A percentile compares a stretch with the other conserved stretches of the same genome.
Evolutionary conservation across 23 tunicate genomes (phyloP).

Genomic region (Botrylloides violaceus): DNA sequence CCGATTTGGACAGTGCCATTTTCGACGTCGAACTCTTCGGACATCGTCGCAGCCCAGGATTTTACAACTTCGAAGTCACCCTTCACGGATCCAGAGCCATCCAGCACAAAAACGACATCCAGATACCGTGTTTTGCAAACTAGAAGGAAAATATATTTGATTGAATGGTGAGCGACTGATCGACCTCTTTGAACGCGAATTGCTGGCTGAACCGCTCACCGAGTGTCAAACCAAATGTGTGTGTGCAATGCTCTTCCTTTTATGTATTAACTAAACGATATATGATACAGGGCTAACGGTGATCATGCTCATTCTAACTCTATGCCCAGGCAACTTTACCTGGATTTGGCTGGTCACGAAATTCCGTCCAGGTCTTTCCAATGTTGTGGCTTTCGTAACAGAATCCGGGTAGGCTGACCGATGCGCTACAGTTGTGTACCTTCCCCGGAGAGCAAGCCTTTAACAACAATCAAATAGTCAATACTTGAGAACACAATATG

Average conservation of each 20-base stretch:
- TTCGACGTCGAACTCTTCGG: conserved; percentile 9
- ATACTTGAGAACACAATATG: too few relatives aligned
- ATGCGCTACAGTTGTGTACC: conserved; percentile 1
- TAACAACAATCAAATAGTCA: too few relatives aligned
- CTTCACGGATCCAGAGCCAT: conserved; percentile 21
- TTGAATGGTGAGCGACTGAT: too few relatives aligned
- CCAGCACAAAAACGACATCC: conserved; percentile 17
- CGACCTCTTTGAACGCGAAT: too few relatives aligned
- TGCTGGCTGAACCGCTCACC: too few relatives aligned
- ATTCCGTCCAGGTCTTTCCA: conserved; percentile 15
- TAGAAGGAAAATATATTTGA: too few relatives aligned
- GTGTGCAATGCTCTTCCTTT: too few relatives aligned
- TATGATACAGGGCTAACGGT: too few relatives aligned
- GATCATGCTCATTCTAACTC: too few relatives aligned
- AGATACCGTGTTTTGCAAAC: conserved; percentile 5
- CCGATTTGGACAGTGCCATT: conserved; percentile 2
- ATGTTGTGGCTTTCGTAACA: conserved; percentile 15
- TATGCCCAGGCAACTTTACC: neutral
- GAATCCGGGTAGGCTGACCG: conserved; percentile 6
- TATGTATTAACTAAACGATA: too few relatives aligned
- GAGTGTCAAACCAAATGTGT: too few relatives aligned
- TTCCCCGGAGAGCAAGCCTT: conserved; percentile 23
- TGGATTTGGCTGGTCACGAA: neutral
- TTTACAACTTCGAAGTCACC: conserved; percentile 9
- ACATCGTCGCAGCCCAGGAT: conserved; percentile 9